Percentiles rank a stretch among this genome's conserved stretches.
Evolutionary conservation across 2,113 vertebrate genomes (phyloP).

Genomic region (Halcyon malimbica): DNA sequence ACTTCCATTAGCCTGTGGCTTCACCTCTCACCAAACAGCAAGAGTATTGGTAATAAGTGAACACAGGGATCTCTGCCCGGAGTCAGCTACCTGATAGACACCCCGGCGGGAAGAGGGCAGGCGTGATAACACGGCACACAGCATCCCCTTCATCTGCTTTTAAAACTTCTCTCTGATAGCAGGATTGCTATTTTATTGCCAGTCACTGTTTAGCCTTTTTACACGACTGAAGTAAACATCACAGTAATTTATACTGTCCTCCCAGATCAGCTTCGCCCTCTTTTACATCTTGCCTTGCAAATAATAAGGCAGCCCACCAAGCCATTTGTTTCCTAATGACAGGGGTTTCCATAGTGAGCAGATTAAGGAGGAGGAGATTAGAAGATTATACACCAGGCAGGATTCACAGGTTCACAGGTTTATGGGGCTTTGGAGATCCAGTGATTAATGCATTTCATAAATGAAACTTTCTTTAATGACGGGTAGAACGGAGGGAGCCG

Average conservation of each 20-base stretch:
- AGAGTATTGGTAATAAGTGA: not conserved
- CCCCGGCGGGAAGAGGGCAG: conserved; percentile 35
- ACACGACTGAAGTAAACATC: conserved; percentile 29
- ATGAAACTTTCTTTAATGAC: conserved; percentile 22
- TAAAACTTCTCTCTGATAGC: conserved; percentile 58
- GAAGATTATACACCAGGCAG: conserved; percentile 64
- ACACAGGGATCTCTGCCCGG: not conserved
- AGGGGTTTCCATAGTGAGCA: conserved; percentile 65
- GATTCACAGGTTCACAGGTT: conserved; percentile 54
- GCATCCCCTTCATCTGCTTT: conserved; percentile 58
- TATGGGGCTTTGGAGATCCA: conserved; percentile 60
- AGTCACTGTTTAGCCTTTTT: conserved; percentile 64
- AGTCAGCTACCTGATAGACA: conserved; percentile 55
- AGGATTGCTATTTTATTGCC: conserved; percentile 53
- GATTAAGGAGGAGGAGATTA: conserved; percentile 71
- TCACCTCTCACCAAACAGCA: not conserved
- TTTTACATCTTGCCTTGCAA: conserved; percentile 64
- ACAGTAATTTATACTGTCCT: conserved; percentile 50
- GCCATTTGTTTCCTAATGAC: conserved; percentile 74
- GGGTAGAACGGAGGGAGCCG: not conserved
- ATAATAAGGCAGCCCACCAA: conserved; percentile 60
- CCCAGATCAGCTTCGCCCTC: conserved; percentile 27
- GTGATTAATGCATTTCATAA: conserved; percentile 57
- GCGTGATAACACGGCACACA: conserved; percentile 29
- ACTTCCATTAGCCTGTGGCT: not conserved